Percentiles rank a stretch among this genome's conserved stretches.
Conservation (phyloP, 2,113 vertebrate genomes). For the Marcusenius ussheri region DNA sequence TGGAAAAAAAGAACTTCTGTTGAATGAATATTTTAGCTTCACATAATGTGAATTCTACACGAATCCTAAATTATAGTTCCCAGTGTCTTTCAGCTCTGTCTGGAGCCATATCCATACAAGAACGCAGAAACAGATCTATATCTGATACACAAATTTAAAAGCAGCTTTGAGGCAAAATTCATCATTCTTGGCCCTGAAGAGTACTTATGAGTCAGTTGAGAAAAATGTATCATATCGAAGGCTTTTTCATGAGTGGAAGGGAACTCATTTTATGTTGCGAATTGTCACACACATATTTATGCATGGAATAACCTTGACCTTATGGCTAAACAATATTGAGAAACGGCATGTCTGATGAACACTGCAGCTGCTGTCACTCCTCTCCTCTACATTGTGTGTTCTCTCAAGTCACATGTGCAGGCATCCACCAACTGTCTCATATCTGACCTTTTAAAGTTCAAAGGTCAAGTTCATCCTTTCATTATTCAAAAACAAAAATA, state of each 20-base stretch:
- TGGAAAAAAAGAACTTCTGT: not conserved
- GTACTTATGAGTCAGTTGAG: not conserved
- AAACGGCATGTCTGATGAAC: slow-evolving; percentile 1
- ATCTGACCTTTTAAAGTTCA: not conserved
- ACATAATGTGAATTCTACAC: not conserved
- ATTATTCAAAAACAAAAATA: not conserved
- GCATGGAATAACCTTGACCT: not conserved
- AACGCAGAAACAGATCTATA: not conserved
- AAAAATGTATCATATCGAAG: slow-evolving; percentile 9
- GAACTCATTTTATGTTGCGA: not conserved
- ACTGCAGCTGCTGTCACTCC: too few relatives aligned
- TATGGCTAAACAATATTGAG: slow-evolving; percentile 7
- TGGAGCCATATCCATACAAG: not conserved
- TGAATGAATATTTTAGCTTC: not conserved
- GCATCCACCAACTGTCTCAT: not conserved
- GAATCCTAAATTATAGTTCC: not conserved
- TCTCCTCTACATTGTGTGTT: too few relatives aligned
- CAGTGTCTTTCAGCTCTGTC: not conserved
- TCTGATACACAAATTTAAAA: slow-evolving; percentile 4
- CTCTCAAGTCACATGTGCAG: not conserved
- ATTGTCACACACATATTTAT: slow-evolving; percentile 5
- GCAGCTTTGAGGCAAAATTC: not conserved
- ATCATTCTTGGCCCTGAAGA: not conserved
- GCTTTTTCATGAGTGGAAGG: not conserved
- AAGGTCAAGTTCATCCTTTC: not conserved